Percentiles rank a stretch among this genome's conserved stretches.
These are phyloP conservation scores for Isaurus tuberculatus DNA, from an alignment of 92 coral and sea anemone genomes.

Conservation along the genomic window DNA sequence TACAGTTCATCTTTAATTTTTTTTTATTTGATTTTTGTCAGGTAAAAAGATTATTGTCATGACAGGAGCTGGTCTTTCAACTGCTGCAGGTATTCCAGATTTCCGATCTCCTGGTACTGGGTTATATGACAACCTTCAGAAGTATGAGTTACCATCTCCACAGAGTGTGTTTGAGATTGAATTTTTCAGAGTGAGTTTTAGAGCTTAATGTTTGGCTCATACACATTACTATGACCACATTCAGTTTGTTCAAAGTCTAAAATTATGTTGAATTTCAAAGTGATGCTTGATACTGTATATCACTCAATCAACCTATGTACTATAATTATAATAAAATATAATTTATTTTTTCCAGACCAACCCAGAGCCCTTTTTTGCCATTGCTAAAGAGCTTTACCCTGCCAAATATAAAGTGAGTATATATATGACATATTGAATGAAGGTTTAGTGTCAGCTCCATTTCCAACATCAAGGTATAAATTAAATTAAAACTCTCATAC, in stretches of 20 bases:
- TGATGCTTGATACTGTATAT: too few relatives aligned
- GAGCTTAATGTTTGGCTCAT: too few relatives aligned
- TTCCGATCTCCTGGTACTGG: conserved; percentile 98
- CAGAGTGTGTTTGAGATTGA: conserved; percentile 91
- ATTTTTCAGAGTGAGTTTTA: conserved; percentile 77
- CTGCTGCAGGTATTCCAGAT: conserved; percentile 98
- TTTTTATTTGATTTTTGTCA: conserved; percentile 14
- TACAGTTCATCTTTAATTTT: background rate
- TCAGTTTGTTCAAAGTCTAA: too few relatives aligned
- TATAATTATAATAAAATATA: too few relatives aligned
- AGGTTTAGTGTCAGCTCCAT: too few relatives aligned
- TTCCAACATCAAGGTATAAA: too few relatives aligned
- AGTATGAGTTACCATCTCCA: conserved; percentile 90
- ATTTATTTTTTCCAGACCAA: conserved; percentile 61
- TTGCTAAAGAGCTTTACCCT: conserved; percentile 95
- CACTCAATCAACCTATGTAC: too few relatives aligned
- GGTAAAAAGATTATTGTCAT: conserved; percentile 91
- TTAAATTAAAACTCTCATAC: too few relatives aligned
- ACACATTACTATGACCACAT: too few relatives aligned
- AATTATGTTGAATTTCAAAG: too few relatives aligned
- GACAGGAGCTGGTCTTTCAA: conserved; percentile 99
- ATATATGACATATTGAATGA: too few relatives aligned
- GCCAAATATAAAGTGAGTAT: conserved; percentile 85
- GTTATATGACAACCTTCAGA: conserved; percentile 93
- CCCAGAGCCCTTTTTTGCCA: conserved; percentile 88